Percentiles rank a stretch among this genome's conserved stretches.
Conservation (phyloP, 2,888 invertebrate genomes). For the Thysanoteuthis rhombus region DNA sequence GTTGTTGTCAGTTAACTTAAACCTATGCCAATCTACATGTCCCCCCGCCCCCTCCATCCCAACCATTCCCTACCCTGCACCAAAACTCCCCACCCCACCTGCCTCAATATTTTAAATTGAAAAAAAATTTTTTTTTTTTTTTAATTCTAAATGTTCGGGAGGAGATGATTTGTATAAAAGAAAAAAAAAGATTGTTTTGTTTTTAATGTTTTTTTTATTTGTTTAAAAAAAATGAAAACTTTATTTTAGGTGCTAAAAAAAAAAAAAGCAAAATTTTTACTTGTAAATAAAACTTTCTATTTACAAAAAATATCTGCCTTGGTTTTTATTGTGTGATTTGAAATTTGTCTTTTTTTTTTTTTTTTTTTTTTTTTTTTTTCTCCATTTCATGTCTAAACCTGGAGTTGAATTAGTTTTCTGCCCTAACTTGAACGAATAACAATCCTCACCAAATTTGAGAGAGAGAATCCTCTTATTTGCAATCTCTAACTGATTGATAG, state of each 20-base stretch:
- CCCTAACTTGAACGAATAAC: too few species aligned
- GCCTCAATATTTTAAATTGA: too few species aligned
- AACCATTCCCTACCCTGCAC: background rate
- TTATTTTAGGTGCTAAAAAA: slow-evolving; percentile 12
- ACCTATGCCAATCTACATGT: background rate
- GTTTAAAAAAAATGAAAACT: background rate
- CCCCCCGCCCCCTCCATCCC: background rate
- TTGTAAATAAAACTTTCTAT: slow-evolving; percentile 12
- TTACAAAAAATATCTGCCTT: background rate
- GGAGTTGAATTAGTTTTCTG: too few species aligned
- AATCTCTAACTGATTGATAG: too few species aligned
- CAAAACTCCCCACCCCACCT: too few species aligned
- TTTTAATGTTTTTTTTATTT: slow-evolving; percentile 1
- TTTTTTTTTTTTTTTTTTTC: too few species aligned
- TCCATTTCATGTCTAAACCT: too few species aligned
- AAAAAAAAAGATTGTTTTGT: background rate
- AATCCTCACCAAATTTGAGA: too few species aligned
- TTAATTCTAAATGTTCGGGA: background rate
- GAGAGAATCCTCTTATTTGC: too few species aligned
- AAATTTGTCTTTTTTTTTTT: too few species aligned
- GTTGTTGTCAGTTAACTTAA: background rate
- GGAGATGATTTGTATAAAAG: background rate
- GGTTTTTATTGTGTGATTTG: background rate
- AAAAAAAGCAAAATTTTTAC: background rate
- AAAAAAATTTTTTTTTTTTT: too few species aligned